phyloP scores from a whole-genome alignment of 2,797 vertebrate species.

The Vespertilio murinus region DNA sequence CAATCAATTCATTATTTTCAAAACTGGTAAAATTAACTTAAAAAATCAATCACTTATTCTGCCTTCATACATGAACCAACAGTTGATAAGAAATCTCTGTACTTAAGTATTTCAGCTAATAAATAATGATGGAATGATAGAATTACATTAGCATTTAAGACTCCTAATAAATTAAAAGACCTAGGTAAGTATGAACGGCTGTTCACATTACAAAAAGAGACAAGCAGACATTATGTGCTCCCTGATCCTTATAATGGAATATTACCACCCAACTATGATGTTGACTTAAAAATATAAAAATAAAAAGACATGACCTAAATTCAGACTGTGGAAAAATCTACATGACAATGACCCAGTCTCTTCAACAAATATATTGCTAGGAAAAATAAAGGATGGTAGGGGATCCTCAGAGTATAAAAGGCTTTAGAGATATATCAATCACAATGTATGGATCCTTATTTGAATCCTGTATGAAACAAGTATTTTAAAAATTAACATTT shows the following conservation, averaged over 20 bases:
- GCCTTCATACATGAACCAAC: slow-evolving; percentile 10
- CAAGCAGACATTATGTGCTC: neutral
- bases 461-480: neutral
- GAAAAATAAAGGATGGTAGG: neutral
- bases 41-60: slow-evolving; percentile 47
- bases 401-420: neutral
- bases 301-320: neutral
- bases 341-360: neutral
- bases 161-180: slow-evolving; percentile 47
- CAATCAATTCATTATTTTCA: slow-evolving; percentile 26
- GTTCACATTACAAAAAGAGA: slow-evolving; percentile 20
- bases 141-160: slow-evolving; percentile 53
- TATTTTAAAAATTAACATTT: slow-evolving; percentile 12
- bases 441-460: neutral
- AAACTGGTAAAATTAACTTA: slow-evolving; percentile 8
- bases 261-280: neutral
- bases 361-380: slow-evolving; percentile 31
- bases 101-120: slow-evolving; percentile 37
- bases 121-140: slow-evolving; percentile 24
- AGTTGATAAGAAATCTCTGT: slow-evolving; percentile 28
- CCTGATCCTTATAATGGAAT: slow-evolving; percentile 34
- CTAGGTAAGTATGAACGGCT: slow-evolving; percentile 30
- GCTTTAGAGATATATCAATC: neutral
- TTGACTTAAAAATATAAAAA: neutral
- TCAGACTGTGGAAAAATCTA: neutral